Evolutionary conservation across 2,888 invertebrate genomes (phyloP).

Genomic region (Folsomia candida): DNA sequence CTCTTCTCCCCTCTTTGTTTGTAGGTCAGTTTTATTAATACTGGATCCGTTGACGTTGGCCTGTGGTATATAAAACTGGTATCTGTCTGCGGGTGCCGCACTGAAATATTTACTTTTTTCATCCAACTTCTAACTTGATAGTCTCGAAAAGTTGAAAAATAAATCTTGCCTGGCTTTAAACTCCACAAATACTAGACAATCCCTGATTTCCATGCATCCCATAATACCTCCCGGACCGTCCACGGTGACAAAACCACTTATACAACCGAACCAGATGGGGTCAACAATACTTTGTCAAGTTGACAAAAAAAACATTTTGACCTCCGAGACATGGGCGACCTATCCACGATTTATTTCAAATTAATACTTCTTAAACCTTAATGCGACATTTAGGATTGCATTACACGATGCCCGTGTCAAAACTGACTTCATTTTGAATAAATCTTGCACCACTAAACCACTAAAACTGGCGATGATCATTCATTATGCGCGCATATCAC

Average conservation of each 20-base stretch:
- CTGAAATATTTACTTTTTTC: not conserved
- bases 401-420: not conserved
- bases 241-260: not conserved
- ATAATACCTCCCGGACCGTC: not conserved
- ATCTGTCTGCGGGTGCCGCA: not conserved
- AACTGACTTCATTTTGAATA: too few species aligned
- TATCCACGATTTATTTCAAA: not conserved
- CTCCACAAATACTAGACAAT: not conserved
- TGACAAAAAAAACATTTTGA: not conserved
- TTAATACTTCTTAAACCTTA: not conserved
- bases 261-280: not conserved
- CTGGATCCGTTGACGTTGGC: not conserved
- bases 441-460: too few species aligned
- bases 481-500: not conserved
- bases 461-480: not conserved
- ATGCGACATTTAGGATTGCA: not conserved
- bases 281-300: not conserved
- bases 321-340: not conserved
- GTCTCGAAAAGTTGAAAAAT: not conserved
- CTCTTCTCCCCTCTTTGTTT: too few species aligned
- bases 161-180: not conserved
- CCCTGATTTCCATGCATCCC: not conserved
- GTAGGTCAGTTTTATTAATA: not conserved
- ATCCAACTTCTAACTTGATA: not conserved
- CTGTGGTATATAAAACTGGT: not conserved